Evolutionary conservation across 2,113 vertebrate genomes (phyloP), one percentile per base, ranked within the genome.

Genomic region (Gavialis gangeticus): DNA sequence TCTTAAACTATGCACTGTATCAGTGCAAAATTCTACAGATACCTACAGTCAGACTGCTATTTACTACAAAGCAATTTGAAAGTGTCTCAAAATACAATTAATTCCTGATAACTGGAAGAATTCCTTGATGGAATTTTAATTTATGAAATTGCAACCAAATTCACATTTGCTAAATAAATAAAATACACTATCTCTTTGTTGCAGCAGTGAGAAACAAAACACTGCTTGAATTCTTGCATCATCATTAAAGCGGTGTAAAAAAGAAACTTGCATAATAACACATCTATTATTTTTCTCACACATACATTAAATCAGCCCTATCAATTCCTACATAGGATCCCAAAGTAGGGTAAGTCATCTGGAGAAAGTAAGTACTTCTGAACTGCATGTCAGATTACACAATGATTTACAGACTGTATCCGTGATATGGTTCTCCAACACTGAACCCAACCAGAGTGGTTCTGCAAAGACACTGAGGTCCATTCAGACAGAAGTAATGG

Each of bases 201-300:
- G 87, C 25, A n/a, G 80, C 3, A 17, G 0, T 55, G 56, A 77
- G 79, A 30, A 81, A 76, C 25, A 78, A 82, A 84, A 16, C 19
- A 87, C 4, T 82, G 71, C 56, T 88, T 91, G 78, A 94, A 73
- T 93, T 86, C n/a, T 89, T 95, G 46, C 18, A 79, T 91, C 58
- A 19, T 84, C 4, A 1, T 55, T 34, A 55, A 19, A 85, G 54
- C 81, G 85, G 62, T 62, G 85, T 2, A 85, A 24, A 85, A 78
- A 0, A 46, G 2, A 34, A 89, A 19, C 3, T 34, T 84, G 27
- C 63, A 58, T 79, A 85, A 21, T 63, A 54, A 21, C 9, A 28
- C 19, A 7, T 30, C 7, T 63, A 5, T 46, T 17, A 16, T 83
- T 76, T 92, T 81, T 54, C 57, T 21, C 11, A 54, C 14, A 5